Conservation (phyloP, 2,888 invertebrate genomes). For the Microchrysa polita region DNA sequence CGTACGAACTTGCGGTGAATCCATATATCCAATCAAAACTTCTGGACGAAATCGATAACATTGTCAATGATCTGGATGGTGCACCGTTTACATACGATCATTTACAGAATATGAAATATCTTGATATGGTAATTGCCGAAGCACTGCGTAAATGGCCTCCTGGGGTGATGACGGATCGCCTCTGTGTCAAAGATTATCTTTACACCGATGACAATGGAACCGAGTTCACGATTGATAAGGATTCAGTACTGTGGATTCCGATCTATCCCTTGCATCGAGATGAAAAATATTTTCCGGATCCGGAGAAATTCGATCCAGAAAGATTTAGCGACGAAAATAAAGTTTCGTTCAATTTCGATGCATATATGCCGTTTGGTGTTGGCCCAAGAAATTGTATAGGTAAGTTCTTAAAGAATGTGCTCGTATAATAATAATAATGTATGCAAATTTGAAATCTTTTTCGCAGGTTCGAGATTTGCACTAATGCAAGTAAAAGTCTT, state of each 20-base stretch:
- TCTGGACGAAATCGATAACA: constrained; percentile 65
- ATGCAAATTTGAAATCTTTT: neutral
- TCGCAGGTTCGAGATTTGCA: constrained; percentile 47
- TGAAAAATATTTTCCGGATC: constrained; percentile 64
- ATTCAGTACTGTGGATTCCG: constrained; percentile 55
- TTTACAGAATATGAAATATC: constrained; percentile 68
- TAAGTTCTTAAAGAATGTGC: neutral
- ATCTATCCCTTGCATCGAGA: constrained; percentile 63
- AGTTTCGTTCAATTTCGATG: constrained; percentile 58
- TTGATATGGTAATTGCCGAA: constrained; percentile 72
- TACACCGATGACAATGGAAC: constrained; percentile 48
- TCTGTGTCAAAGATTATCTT: constrained; percentile 66
- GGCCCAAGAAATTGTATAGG: constrained; percentile 70
- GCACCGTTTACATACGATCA: constrained; percentile 66
- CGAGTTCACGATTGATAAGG: constrained; percentile 48
- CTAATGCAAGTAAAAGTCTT: constrained; percentile 46
- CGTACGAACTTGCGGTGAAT: constrained; percentile 67
- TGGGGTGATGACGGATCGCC: constrained; percentile 63
- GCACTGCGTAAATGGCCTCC: constrained; percentile 66
- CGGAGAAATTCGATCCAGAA: constrained; percentile 66
- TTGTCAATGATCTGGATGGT: constrained; percentile 57
- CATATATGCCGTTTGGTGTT: constrained; percentile 65
- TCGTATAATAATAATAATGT: neutral
- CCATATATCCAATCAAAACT: constrained; percentile 67
- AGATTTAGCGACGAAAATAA: constrained; percentile 64